Evolutionary conservation across 2,113 vertebrate genomes (phyloP), one percentile per base, ranked within the genome.

Genomic region (Forbesichthys papilliferus): DNA sequence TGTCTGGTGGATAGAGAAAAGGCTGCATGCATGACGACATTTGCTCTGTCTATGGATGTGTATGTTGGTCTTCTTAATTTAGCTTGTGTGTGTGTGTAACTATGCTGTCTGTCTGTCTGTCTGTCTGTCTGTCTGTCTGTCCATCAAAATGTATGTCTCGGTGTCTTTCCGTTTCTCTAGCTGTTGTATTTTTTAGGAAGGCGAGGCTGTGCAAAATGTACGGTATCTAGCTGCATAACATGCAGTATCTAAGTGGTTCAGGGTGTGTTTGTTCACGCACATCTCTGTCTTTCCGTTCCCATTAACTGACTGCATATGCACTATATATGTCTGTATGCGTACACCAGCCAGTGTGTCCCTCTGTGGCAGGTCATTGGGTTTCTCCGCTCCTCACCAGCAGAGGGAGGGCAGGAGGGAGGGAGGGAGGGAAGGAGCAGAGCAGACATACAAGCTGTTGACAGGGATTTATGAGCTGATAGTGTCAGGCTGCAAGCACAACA

Each of bases 391-490:
- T 64, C 52, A 67, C 59, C 72, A 75, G 70, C 18, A 74, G 52
- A 74, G 12, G 9, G 48, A 16, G 47, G 61, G 61, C 12, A 14
- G 8, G 80, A 66, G 77, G 84, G 75, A 51, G 74, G 58, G 75
- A 47, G 0, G 59, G 16, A 51, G 47, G 14, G 27, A 6, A 20
- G 36, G 56, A 69, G 71, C 72, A 84, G 80, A 82, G 86, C 83
- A 89, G 86, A 81, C 84, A 80, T 85, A 81, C 86, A 87, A 87
- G 84, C 84, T 89, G 90, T 88, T 91, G 90, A 90, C 90, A 90
- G 84, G 86, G 81, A 90, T 91, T 90, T 90, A 91, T 91, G 90
- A 91, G 85, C 86, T 78, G 88, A 91, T 90, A 89, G 85, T 91
- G 89, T 91, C 88, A 90, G 87, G 87, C 84, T 86, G 88, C 84